phyloP scores from a whole-genome alignment of 1,140 invertebrate genomes.

The Ridgeia piscesae region DNA sequence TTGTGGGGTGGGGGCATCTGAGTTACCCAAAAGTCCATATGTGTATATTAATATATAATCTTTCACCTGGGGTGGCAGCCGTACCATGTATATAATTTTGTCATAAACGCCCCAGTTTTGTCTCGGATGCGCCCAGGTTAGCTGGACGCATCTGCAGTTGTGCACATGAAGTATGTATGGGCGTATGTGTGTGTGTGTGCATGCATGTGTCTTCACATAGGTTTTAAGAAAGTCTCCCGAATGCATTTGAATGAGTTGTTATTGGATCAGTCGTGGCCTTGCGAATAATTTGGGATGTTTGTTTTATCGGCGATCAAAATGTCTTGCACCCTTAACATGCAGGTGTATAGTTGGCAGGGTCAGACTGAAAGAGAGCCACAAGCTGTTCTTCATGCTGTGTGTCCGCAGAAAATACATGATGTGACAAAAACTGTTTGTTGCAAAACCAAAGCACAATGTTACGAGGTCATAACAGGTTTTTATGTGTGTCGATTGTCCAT shows the following conservation, averaged over 20 bases:
- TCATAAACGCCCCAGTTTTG: not conserved
- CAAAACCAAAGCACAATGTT: not conserved
- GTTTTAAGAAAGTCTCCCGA: not conserved
- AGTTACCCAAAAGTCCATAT: not conserved
- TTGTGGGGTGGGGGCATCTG: not conserved
- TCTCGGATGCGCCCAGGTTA: not conserved
- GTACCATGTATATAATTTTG: constrained; percentile 6
- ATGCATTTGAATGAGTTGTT: not conserved
- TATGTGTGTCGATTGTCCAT: not conserved
- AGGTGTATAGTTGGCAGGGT: not conserved
- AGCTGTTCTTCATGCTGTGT: not conserved
- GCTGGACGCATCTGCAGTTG: not conserved
- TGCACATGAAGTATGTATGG: not conserved
- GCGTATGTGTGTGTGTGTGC: not conserved
- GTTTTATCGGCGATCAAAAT: not conserved
- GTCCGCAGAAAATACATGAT: not conserved
- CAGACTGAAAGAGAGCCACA: not conserved
- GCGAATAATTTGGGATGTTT: not conserved
- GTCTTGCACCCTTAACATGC: not conserved
- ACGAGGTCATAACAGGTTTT: not conserved
- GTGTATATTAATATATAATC: not conserved
- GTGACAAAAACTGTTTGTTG: not conserved
- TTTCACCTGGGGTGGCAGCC: not conserved
- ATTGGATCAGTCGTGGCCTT: not conserved
- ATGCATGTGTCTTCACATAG: not conserved